phyloP scores from a whole-genome alignment of 2,113 vertebrate genomes.

The Cercocebus atys region DNA sequence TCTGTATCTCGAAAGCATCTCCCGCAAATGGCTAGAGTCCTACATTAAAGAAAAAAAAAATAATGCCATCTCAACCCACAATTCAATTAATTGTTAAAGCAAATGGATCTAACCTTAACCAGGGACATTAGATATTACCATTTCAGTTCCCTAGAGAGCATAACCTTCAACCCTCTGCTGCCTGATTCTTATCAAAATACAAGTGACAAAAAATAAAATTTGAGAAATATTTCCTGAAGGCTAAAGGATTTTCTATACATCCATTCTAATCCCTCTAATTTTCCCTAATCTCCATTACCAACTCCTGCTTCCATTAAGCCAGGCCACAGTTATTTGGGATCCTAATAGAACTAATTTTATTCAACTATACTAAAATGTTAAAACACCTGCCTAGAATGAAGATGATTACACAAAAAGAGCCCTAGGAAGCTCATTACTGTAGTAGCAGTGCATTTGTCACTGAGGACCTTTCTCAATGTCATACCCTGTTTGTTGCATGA shows the following conservation, averaged over 20 bases:
- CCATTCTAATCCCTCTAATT: background rate
- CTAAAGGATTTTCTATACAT: background rate
- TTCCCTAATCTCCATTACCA: background rate
- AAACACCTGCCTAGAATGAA: background rate
- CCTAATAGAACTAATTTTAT: background rate
- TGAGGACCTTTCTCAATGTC: background rate
- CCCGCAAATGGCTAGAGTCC: background rate
- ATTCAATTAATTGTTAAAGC: conserved; percentile 25
- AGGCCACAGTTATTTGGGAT: background rate
- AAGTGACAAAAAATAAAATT: background rate
- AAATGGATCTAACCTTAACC: background rate
- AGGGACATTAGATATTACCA: background rate
- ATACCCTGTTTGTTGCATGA: background rate
- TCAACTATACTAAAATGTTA: background rate
- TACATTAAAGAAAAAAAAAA: background rate
- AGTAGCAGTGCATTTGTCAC: background rate
- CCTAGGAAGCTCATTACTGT: background rate
- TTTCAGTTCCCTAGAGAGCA: background rate
- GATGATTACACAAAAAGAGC: background rate
- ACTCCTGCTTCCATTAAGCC: background rate
- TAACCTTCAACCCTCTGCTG: background rate
- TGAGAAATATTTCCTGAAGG: background rate
- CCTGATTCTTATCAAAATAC: conserved; percentile 13
- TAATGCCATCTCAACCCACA: background rate
- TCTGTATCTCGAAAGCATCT: background rate